Evolutionary conservation across 1,140 invertebrate genomes (phyloP).

Genomic region (Cyrtorhinus lividipennis): DNA sequence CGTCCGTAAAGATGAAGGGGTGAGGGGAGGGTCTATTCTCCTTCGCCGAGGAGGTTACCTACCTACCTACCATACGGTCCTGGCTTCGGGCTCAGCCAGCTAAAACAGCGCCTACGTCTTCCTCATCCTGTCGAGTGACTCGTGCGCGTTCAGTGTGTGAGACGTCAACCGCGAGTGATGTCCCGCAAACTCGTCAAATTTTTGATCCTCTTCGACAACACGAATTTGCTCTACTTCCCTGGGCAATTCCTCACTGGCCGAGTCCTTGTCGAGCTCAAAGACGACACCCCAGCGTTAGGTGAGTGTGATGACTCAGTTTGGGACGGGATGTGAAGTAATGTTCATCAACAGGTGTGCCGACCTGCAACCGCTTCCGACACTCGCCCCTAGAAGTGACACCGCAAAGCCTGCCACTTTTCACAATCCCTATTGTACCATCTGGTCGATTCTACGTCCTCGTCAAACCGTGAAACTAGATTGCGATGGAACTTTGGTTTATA

Average conservation of each 20-base stretch:
- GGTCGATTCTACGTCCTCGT: no score
- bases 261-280: constrained; percentile 80
- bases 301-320: constrained; percentile 28
- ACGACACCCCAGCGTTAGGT: constrained; percentile 78
- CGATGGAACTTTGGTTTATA: no score
- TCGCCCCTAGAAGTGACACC: neutral
- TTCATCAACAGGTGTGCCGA: neutral
- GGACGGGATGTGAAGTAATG: no score
- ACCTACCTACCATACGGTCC: neutral
- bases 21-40: no score
- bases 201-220: constrained; percentile 85
- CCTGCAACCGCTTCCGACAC: neutral
- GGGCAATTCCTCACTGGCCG: constrained; percentile 80
- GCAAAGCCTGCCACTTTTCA: neutral
- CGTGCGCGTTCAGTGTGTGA: no score
- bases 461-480: no score
- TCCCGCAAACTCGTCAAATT: constrained; percentile 81
- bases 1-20: no score
- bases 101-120: neutral
- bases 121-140: neutral
- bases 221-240: constrained; percentile 81
- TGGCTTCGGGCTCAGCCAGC: neutral
- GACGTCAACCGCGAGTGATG: constrained; percentile 37
- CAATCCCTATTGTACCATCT: no score
- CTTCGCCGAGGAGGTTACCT: neutral